Base-by-base conservation (phyloP, 2,888 invertebrate species). In the Brenthis hecate region DNA sequence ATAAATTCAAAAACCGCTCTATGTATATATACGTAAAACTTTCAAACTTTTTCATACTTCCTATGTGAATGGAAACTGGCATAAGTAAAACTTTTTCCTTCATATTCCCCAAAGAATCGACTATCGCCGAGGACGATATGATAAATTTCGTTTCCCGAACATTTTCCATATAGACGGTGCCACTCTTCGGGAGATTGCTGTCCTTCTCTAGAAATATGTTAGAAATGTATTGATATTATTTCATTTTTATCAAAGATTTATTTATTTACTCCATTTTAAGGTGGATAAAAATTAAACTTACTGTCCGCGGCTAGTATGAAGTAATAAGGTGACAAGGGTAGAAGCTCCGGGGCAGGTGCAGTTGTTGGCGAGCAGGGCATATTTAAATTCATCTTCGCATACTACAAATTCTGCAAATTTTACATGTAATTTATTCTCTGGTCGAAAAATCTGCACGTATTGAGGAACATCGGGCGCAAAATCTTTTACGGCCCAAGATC, bases 111-210 rank as follows among this genome's bases (percentile, higher is more conserved):
- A 85, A 99, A 99, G 93, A 99, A 99, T 74, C 98, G 95, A 81
- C 98, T 98, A 84, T 99, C 98, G 19, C 97, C 97, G 68, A 99
- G 94, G 70, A 97, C 95, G 77, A 99, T 99, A 89, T 99, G 99
- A 93, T 99, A 99, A 83, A 99, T 99, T 94, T 99, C 99, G 89
- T 99, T 99, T 76, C 99, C 99, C 2, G 99, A 99, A 89, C 99
- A 99, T 85, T 98, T 97, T 19, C 99, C 99, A 86, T 99, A 99
- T n/a, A 99, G 93, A 65, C 98, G 95, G 90, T 99, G 99, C 99
- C 99, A 99, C 89, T 99, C 98, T 90, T 99, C 99, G 54, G 96
- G 96, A 0, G 98, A 98, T 73, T 97, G 97, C 83, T 98, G 98
- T 0, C 98, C 98, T 92, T 98, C 98, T 85, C 98, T 98, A 78